These are phyloP conservation scores for Grus americana DNA, from an alignment of 2,113 vertebrate genomes.

Conservation along the genomic window DNA sequence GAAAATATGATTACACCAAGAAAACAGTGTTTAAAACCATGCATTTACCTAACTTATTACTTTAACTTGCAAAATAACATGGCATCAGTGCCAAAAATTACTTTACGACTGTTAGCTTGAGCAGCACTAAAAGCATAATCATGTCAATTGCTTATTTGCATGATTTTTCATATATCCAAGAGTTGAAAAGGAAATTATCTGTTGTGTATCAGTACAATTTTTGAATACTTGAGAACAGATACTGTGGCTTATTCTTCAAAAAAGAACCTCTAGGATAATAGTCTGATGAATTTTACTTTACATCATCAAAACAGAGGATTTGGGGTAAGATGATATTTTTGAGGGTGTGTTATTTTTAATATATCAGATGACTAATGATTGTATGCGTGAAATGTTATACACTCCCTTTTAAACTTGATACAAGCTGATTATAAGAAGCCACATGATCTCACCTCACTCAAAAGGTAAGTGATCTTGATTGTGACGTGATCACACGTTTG, in stretches of 20 bases:
- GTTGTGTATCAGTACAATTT: not conserved
- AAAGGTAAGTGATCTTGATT: not conserved
- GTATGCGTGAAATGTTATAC: not conserved
- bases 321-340: not conserved
- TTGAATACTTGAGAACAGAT: not conserved
- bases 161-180: not conserved
- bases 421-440: constrained; percentile 6
- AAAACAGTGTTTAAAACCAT: not conserved
- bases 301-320: not conserved
- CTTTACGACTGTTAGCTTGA: not conserved
- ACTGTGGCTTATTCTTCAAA: not conserved
- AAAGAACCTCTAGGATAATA: not conserved
- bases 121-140: not conserved
- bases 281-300: not conserved
- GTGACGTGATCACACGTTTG: not conserved
- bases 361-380: not conserved
- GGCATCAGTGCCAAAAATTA: not conserved
- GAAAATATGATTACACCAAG: not conserved
- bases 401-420: not conserved
- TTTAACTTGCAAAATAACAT: not conserved
- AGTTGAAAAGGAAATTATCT: not conserved
- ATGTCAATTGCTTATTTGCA: not conserved
- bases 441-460: not conserved
- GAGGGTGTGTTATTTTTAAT: not conserved
- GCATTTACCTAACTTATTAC: not conserved